Evolutionary conservation across 2,888 invertebrate species (phyloP).

Genomic region (Tetragonula carbonaria): DNA sequence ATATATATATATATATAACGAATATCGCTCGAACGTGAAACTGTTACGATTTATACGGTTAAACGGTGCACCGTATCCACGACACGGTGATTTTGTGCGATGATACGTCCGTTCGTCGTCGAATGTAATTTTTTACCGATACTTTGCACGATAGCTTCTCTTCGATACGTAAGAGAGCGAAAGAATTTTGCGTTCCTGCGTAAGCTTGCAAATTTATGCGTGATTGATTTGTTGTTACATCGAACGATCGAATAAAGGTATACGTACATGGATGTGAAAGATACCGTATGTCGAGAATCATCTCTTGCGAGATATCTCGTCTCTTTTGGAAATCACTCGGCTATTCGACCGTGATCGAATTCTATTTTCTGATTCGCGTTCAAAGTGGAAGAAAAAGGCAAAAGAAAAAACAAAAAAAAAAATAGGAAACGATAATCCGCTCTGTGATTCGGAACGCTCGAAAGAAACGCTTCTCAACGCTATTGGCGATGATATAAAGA

Average conservation of each 20-base stretch:
- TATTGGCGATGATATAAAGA: neutral
- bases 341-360: neutral
- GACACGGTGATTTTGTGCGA: neutral
- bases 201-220: constrained; percentile 29
- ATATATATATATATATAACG: constrained; percentile 1
- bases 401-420: no score
- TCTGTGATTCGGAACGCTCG: neutral
- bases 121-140: neutral
- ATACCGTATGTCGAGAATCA: neutral
- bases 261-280: neutral
- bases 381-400: neutral
- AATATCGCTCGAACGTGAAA: constrained; percentile 3
- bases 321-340: neutral
- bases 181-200: neutral
- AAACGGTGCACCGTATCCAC: neutral
- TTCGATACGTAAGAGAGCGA: neutral
- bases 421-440: neutral
- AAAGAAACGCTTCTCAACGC: neutral
- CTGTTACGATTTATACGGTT: neutral
- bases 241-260: constrained; percentile 32
- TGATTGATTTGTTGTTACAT: constrained; percentile 45
- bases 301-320: neutral
- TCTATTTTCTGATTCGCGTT: neutral
- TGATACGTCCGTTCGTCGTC: neutral
- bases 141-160: neutral